Evolutionary conservation across 1,140 invertebrate species (phyloP), one percentile per base, ranked within the genome.

Genomic region (Hormaphis cornu): DNA sequence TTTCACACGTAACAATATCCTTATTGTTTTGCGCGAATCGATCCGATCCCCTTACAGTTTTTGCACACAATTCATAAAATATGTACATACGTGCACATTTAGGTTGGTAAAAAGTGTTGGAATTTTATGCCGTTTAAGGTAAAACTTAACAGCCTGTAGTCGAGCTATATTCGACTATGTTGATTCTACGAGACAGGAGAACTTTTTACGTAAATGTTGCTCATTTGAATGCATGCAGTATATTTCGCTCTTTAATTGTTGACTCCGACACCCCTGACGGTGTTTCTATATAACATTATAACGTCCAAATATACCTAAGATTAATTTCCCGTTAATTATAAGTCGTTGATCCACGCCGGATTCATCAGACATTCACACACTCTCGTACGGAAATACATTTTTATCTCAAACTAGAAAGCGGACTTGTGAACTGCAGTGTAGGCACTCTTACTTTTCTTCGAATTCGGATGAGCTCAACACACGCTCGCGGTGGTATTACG

Each of bases 1-100:
- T 52, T 52, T 28, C 24, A 4, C 4, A 2, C 10, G 14, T 52
- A 28, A n/a, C n/a, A n/a, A n/a, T n/a, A n/a, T n/a, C 16, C 1
- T n/a, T n/a, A n/a, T 30, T 61, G 58, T 61, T 61, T 61, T 30
- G 40, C 37, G 12, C 7, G 58, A 46, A 61, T 46, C 58, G n/a
- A 46, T 30, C 26, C n/a, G 40, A 61, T 58, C 24, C 20, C 28
- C 28, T 54, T 10, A 0, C 9, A 10, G 35, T 18, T 30, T 54
- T 20, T 54, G 52, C 10, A 54, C 10, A 35, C n/a, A n/a, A n/a
- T n/a, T n/a, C n/a, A n/a, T n/a, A n/a, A n/a, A n/a, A n/a, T n/a
- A n/a, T n/a, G n/a, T n/a, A n/a, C n/a, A 33, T 33, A 18, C n/a
- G 12, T 22, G n/a, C 35, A 54, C 8, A 53, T n/a, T 26, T 52